Evolutionary conservation across 1,140 invertebrate species (phyloP).

Genomic region (Anadara kagoshimensis): DNA sequence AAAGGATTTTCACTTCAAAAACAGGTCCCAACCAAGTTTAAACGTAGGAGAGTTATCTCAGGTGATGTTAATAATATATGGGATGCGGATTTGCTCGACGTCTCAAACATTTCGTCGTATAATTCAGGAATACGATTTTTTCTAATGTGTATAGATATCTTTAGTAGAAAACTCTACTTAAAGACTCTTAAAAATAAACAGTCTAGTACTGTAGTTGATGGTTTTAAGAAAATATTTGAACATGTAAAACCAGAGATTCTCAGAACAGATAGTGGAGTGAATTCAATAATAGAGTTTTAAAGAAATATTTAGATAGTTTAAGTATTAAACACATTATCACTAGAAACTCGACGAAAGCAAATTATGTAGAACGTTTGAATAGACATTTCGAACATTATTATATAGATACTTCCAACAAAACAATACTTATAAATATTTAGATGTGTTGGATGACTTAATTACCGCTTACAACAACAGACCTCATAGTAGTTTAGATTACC

Average conservation of each 20-base stretch:
- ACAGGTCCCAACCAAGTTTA: neutral
- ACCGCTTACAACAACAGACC: conserved; percentile 17
- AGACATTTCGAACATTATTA: conserved; percentile 6
- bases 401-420: conserved; percentile 30
- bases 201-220: conserved; percentile 5
- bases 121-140: conserved; percentile 16
- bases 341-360: conserved; percentile 20
- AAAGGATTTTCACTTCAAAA: conserved; percentile 23
- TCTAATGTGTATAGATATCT: conserved; percentile 27
- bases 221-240: conserved; percentile 13
- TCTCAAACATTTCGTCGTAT: neutral
- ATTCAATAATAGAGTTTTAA: conserved; percentile 18
- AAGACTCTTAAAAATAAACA: conserved; percentile 19
- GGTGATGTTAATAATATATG: conserved; percentile 20
- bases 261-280: conserved; percentile 13
- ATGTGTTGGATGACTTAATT: conserved; percentile 16
- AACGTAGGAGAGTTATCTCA: conserved; percentile 12
- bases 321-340: conserved; percentile 9
- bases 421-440: conserved; percentile 13
- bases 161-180: conserved; percentile 19
- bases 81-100: conserved; percentile 19
- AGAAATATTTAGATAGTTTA: conserved; percentile 12
- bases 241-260: neutral
- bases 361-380: conserved; percentile 18
- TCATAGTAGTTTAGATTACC: neutral